These are phyloP conservation scores for Plebejus anna DNA, from an alignment of 2,888 invertebrate genomes.

Conservation along the genomic window DNA sequence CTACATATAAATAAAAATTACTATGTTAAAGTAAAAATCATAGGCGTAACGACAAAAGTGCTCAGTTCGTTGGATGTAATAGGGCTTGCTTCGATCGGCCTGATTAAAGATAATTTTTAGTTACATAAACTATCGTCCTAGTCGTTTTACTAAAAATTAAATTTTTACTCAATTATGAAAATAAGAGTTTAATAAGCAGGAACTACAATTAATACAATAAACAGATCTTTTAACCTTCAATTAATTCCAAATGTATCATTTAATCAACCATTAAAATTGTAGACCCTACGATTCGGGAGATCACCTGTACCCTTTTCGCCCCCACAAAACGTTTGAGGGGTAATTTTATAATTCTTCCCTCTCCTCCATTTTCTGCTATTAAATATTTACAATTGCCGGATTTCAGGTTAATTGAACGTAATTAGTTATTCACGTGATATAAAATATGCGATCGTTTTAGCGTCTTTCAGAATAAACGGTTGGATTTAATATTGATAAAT, in stretches of 20 bases:
- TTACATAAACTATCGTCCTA: too few species aligned
- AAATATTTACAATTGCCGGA: constrained; percentile 67
- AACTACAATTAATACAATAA: neutral
- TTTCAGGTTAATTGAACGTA: constrained; percentile 58
- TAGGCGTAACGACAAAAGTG: too few species aligned
- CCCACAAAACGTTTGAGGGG: constrained; percentile 67
- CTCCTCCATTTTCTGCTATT: constrained; percentile 69
- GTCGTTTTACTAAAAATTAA: too few species aligned
- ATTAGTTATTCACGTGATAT: constrained; percentile 52
- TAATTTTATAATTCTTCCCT: constrained; percentile 77
- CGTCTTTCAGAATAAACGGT: neutral
- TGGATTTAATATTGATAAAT: neutral
- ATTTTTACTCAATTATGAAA: too few species aligned
- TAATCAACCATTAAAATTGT: constrained; percentile 24
- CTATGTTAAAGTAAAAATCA: too few species aligned
- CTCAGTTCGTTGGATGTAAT: too few species aligned
- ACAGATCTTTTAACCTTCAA: neutral
- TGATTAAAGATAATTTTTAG: too few species aligned
- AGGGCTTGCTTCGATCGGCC: too few species aligned
- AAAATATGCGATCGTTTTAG: constrained; percentile 10
- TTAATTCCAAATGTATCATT: neutral
- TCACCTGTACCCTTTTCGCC: constrained; percentile 60
- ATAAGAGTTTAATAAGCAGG: neutral
- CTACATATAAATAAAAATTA: too few species aligned
- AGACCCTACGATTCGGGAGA: constrained; percentile 44